Evolutionary conservation across 2,888 invertebrate species (phyloP).

Genomic region (Cetonia aurata): DNA sequence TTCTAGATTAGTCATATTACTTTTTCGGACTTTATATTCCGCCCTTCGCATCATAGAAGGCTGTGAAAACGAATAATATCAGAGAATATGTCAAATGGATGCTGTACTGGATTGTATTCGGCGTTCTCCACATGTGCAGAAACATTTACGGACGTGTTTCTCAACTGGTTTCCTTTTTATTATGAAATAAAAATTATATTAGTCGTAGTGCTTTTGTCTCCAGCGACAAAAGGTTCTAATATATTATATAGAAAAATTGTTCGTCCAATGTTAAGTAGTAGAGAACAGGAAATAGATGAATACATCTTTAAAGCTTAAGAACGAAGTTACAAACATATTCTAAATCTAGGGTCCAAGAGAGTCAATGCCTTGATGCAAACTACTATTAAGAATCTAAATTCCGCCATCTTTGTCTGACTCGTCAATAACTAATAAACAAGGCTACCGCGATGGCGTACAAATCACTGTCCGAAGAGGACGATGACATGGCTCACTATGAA

Average conservation of each 20-base stretch:
- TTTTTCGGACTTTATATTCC: constrained; percentile 98
- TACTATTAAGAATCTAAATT: constrained; percentile 76
- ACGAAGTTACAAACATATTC: constrained; percentile 91
- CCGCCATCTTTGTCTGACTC: constrained; percentile 53
- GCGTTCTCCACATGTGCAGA: constrained; percentile 94
- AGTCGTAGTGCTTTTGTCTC: constrained; percentile 95
- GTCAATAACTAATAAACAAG: constrained; percentile 44
- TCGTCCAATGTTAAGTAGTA: constrained; percentile 90
- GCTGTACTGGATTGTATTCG: constrained; percentile 99
- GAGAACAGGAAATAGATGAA: constrained; percentile 97
- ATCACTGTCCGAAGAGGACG: constrained; percentile 53
- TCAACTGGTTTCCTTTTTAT: constrained; percentile 97
- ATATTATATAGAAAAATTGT: constrained; percentile 96
- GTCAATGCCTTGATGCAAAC: constrained; percentile 94
- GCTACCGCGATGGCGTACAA: constrained; percentile 52
- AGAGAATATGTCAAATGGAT: constrained; percentile 99
- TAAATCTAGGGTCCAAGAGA: constrained; percentile 90
- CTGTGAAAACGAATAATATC: constrained; percentile 97
- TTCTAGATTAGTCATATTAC: constrained; percentile 88
- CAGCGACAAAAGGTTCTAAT: constrained; percentile 96
- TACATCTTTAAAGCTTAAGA: constrained; percentile 92
- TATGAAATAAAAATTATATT: constrained; percentile 97
- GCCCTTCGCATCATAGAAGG: constrained; percentile 99
- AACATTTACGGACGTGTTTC: constrained; percentile 95
- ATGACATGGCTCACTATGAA: constrained; percentile 55